Conservation (phyloP, 2,888 invertebrate genomes). For the Drosophila formosana region DNA sequence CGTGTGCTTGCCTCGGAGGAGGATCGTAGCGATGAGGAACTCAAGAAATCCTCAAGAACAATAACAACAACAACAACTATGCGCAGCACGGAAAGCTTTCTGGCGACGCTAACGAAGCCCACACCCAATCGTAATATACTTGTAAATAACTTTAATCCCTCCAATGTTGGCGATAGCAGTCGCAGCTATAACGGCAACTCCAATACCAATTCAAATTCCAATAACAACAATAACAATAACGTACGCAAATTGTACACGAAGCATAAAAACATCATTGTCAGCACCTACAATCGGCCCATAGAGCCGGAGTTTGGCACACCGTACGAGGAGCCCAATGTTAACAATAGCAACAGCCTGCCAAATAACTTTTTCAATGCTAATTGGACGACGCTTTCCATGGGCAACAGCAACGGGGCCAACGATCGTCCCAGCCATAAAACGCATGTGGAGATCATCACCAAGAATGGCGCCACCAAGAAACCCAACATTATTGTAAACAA, state of each 20-base stretch:
- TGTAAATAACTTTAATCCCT: conserved; percentile 85
- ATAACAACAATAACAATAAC: conserved; percentile 63
- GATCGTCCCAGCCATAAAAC: conserved; percentile 88
- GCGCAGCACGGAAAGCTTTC: conserved; percentile 70
- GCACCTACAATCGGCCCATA: conserved; percentile 80
- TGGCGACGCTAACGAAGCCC: conserved; percentile 64
- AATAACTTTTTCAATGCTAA: conserved; percentile 84
- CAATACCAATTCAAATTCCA: conserved; percentile 56
- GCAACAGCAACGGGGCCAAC: conserved; percentile 60
- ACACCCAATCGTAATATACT: conserved; percentile 84
- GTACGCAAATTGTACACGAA: conserved; percentile 83
- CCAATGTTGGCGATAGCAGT: conserved; percentile 70
- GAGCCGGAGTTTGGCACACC: conserved; percentile 75
- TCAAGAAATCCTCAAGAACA: conserved; percentile 38
- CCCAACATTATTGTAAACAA: conserved; percentile 88
- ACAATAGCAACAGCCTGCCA: conserved; percentile 66
- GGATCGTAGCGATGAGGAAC: conserved; percentile 59
- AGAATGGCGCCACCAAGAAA: conserved; percentile 88
- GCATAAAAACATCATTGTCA: conserved; percentile 84
- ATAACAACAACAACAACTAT: conserved; percentile 51
- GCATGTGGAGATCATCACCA: conserved; percentile 89
- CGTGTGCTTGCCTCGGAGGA: conserved; percentile 85
- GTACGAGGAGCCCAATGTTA: conserved; percentile 65
- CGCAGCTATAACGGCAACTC: conserved; percentile 68
- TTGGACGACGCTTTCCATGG: conserved; percentile 78